Base-by-base conservation (phyloP, 2,797 vertebrate species). In the Pampus argenteus region DNA sequence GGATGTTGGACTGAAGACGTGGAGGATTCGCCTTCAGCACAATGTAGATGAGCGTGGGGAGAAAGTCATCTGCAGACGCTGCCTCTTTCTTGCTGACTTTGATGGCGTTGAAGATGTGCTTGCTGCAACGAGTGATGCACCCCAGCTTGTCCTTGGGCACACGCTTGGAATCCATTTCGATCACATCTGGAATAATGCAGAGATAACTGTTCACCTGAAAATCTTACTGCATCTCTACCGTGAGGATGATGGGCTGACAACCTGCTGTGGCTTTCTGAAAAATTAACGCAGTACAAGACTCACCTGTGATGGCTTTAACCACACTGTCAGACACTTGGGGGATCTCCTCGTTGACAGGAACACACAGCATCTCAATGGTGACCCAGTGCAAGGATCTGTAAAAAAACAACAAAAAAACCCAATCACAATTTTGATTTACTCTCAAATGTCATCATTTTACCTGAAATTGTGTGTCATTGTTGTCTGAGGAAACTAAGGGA, bases 281-380 rank as follows among this genome's bases (percentile, higher is more conserved):
- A 55, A 28, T 2, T 2, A 55, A 57, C 50, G 5, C 5, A 2
- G 0, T 0, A 22, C 9, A 63, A 61, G 18, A 87, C 91, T 80
- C 79, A 98, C 98, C 97, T 93, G 98, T 99, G 85, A 99, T 99
- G 38, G 98, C 98, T 94, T 98, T 99, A 48, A 99, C 98, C 36
- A 99, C 97, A 80, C 96, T 96, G 79, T 99, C 98, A 0, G 97
- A 97, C 67, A 97, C 98, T 86, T 97, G 96, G 1, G 97, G 95
- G 66, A 98, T 97, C 71, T 98, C 97, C 81, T 99, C 98, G 54
- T 97, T 96, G 47, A 99, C 96, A 55, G 98, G 98, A 83, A 99
- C 98, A 87, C 97, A 98, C 34, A 99, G 92, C 98, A 99, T 99
- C 89, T 98, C 95, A 52, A 96, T 96, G 45, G 97, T 99, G 20